These are phyloP conservation scores for Drosophila murphyi DNA, from an alignment of 1,140 invertebrate species.

Conservation along the genomic window DNA sequence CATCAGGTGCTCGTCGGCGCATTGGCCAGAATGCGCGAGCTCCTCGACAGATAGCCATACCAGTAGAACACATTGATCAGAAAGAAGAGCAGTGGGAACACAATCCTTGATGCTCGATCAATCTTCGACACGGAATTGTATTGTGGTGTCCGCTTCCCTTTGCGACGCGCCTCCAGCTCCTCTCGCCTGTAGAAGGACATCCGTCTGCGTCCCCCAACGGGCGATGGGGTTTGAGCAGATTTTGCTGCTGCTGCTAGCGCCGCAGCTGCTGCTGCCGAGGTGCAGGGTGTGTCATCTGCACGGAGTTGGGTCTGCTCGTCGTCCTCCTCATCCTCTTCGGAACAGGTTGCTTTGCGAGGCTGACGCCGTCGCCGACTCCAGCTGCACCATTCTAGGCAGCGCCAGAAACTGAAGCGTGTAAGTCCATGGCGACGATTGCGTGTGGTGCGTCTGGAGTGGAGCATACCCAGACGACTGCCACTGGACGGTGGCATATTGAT, in stretches of 20 bases:
- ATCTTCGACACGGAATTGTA: conserved; percentile 93
- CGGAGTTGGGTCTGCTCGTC: conserved; percentile 75
- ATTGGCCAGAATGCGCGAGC: conserved; percentile 85
- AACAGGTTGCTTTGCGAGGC: conserved; percentile 43
- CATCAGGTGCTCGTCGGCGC: conserved; percentile 81
- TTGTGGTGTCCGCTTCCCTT: conserved; percentile 86
- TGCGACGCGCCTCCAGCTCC: conserved; percentile 83
- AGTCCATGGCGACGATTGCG: conserved; percentile 62
- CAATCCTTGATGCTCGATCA: conserved; percentile 89
- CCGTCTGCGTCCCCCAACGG: conserved; percentile 61
- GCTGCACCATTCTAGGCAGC: conserved; percentile 63
- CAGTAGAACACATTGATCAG: conserved; percentile 93
- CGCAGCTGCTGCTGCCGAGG: conserved; percentile 56
- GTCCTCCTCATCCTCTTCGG: conserved; percentile 71
- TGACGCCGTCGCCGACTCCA: conserved; percentile 32
- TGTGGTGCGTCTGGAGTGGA: conserved; percentile 41
- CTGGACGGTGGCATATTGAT: conserved; percentile 64
- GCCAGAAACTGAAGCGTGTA: conserved; percentile 41
- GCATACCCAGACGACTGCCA: conserved; percentile 61
- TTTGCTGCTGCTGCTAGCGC: conserved; percentile 54
- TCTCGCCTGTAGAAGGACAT: conserved; percentile 81
- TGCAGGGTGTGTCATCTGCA: conserved; percentile 55
- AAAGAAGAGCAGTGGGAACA: conserved; percentile 91
- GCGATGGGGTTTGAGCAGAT: conserved; percentile 42
- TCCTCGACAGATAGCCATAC: conserved; percentile 90